A percentile compares a stretch with the other conserved stretches of the same genome.
Evolutionary conservation across 2,888 invertebrate genomes (phyloP).

Genomic region (Drosophila meridiana): DNA sequence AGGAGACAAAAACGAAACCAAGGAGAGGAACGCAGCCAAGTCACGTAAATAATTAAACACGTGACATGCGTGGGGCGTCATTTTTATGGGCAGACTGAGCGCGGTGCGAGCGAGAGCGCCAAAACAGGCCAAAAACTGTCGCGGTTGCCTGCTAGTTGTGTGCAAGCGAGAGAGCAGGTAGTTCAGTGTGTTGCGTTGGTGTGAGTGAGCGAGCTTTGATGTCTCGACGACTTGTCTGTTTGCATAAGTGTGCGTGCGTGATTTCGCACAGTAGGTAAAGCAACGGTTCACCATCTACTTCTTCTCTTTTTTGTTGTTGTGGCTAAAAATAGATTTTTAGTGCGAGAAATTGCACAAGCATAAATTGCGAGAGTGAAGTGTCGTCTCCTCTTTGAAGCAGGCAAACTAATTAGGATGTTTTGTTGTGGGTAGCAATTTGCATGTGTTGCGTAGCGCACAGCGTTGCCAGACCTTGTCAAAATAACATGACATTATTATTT

Average conservation of each 20-base stretch:
- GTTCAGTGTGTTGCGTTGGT: background rate
- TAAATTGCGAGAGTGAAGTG: conserved; percentile 6
- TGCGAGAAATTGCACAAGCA: conserved; percentile 7
- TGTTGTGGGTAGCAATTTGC: background rate
- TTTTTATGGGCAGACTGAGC: conserved; percentile 35
- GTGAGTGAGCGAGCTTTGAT: conserved; percentile 36
- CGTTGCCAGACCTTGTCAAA: background rate
- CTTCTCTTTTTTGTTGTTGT: background rate
- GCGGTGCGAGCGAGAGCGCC: background rate
- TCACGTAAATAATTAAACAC: conserved; percentile 86
- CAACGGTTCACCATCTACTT: background rate
- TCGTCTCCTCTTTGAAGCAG: background rate
- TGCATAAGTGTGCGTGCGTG: conserved; percentile 61
- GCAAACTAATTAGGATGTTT: conserved; percentile 19
- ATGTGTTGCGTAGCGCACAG: background rate
- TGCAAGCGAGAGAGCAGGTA: background rate
- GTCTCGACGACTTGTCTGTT: conserved; percentile 43
- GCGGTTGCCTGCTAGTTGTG: conserved; percentile 4
- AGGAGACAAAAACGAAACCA: conserved; percentile 1
- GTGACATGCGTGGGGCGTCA: conserved; percentile 84
- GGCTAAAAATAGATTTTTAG: conserved; percentile 27
- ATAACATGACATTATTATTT: conserved; percentile 2
- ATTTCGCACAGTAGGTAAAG: conserved; percentile 47
- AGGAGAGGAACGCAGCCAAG: conserved; percentile 78
- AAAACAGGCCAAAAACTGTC: conserved; percentile 36